phyloP scores from a whole-genome alignment of 2,113 vertebrate genomes.

The Machaerirhynchus nigripectus region DNA sequence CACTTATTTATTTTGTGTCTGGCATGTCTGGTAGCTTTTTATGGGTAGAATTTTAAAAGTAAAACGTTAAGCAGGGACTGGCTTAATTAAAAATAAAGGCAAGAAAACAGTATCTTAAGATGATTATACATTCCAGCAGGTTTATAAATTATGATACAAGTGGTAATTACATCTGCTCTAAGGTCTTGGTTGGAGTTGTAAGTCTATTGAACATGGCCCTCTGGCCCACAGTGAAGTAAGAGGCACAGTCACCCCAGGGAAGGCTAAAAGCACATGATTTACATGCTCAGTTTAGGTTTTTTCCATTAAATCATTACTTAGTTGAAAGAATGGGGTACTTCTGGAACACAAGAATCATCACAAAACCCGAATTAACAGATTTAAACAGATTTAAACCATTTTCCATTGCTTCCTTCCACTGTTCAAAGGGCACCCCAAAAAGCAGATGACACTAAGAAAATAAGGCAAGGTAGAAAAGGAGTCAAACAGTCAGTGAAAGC shows the following conservation, averaged over 20 bases:
- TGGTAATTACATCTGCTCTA: background rate
- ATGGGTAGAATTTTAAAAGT: background rate
- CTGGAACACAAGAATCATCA: background rate
- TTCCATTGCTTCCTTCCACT: background rate
- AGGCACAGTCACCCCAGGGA: background rate
- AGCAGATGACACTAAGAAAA: background rate
- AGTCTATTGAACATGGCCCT: background rate
- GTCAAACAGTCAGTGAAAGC: background rate
- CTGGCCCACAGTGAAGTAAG: background rate
- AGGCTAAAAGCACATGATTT: background rate
- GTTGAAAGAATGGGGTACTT: background rate
- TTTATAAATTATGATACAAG: slow-evolving; percentile 3
- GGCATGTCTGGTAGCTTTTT: background rate
- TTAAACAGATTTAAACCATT: background rate
- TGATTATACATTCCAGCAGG: background rate
- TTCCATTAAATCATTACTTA: background rate
- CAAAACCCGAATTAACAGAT: background rate
- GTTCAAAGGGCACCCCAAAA: background rate
- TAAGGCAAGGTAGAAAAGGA: background rate
- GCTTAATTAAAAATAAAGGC: background rate
- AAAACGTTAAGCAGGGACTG: background rate
- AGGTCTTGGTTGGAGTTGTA: background rate
- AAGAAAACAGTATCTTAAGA: background rate
- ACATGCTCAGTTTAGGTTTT: background rate
- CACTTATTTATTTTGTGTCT: background rate